Percentiles rank a stretch among this genome's conserved stretches.
Conservation (phyloP, 2,113 vertebrate genomes). For the Thryonomys swinderianus region DNA sequence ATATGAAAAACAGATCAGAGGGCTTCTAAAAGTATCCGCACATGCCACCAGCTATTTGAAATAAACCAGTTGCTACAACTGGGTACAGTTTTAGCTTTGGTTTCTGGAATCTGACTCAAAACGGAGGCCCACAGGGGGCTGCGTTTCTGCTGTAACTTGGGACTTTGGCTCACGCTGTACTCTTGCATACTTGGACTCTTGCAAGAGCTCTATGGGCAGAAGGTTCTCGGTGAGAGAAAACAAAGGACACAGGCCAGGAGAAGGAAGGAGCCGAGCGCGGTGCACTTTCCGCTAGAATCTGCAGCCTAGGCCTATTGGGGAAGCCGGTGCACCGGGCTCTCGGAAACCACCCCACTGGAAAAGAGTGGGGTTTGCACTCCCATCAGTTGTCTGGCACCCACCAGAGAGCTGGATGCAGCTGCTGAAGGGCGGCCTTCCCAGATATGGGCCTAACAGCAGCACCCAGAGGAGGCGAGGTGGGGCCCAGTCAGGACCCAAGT, state of each 20-base stretch:
- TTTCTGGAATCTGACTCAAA: background rate
- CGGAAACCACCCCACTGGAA: background rate
- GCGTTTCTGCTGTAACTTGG: background rate
- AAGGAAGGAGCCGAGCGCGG: background rate
- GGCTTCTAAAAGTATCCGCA: background rate
- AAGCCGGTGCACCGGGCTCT: background rate
- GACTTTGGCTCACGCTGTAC: background rate
- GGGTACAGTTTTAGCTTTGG: background rate
- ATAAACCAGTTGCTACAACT: background rate
- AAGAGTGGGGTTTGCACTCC: background rate
- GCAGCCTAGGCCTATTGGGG: background rate
- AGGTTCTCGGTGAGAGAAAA: background rate
- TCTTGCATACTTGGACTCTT: background rate
- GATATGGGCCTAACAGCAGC: background rate
- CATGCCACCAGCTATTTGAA: background rate
- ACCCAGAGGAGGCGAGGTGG: background rate
- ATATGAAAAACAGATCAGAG: background rate
- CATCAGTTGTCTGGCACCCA: background rate
- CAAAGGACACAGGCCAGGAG: fast-evolving
- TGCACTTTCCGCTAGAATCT: background rate
- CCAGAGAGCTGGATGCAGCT: fast-evolving
- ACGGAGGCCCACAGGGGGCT: too few species aligned
- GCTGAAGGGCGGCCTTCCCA: background rate
- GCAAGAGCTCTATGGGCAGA: background rate
- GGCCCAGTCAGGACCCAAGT: background rate